Conservation (phyloP, 1,140 invertebrate genomes). For the Druon quercuslanigerum region DNA sequence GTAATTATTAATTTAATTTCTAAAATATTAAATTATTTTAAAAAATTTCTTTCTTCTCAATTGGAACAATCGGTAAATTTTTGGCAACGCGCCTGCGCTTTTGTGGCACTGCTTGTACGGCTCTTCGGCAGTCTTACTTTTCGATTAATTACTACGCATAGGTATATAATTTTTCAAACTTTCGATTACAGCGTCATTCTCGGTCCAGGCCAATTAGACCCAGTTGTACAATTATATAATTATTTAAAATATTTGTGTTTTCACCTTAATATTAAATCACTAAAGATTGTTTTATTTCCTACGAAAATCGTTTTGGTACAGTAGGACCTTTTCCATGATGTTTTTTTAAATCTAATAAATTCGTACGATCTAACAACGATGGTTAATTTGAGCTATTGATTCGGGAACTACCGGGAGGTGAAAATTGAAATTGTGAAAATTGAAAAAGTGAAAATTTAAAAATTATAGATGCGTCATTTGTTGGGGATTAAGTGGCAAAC, state of each 20-base stretch:
- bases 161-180: conserved; percentile 7
- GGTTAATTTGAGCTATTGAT: conserved; percentile 17
- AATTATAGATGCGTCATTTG: conserved; percentile 13
- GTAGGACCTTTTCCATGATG: background rate
- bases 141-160: conserved; percentile 30
- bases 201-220: background rate
- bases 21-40: background rate
- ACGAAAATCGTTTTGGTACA: conserved; percentile 25
- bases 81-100: conserved; percentile 13
- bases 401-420: conserved; percentile 26
- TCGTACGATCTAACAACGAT: conserved; percentile 19
- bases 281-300: background rate
- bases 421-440: background rate
- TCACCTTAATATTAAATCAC: background rate
- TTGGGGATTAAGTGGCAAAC: conserved; percentile 5
- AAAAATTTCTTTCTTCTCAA: background rate
- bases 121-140: conserved; percentile 36
- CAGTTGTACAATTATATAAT: background rate
- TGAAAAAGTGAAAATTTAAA: conserved; percentile 13
- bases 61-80: conserved; percentile 16
- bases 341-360: conserved; percentile 25
- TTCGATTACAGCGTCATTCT: conserved; percentile 4
- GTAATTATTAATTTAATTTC: background rate
- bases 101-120: conserved; percentile 40
- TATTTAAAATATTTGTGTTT: conserved; percentile 26